A percentile compares a stretch with the other conserved stretches of the same genome.
Conservation (phyloP, 2,888 invertebrate species). For the Epistrophe grossulariae region DNA sequence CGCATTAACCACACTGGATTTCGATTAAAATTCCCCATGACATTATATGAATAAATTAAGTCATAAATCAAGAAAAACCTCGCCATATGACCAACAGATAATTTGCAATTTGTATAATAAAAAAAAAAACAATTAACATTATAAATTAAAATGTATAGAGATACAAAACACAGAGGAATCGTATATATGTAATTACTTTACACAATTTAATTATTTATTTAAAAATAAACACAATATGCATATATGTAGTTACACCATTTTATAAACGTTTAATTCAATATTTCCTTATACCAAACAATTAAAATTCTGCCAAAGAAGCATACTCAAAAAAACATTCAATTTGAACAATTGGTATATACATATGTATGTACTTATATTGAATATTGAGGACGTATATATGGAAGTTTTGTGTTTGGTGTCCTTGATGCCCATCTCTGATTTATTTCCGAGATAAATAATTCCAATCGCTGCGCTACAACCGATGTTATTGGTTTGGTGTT, state of each 20-base stretch:
- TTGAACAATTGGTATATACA: neutral
- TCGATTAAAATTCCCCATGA: neutral
- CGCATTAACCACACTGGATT: neutral
- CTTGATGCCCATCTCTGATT: neutral
- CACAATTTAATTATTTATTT: neutral
- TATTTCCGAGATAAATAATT: slow-evolving; percentile 4
- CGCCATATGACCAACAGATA: neutral
- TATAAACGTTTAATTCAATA: neutral
- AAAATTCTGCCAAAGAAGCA: neutral
- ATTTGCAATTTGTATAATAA: neutral
- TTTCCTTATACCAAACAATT: neutral
- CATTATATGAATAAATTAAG: neutral
- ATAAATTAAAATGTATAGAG: neutral
- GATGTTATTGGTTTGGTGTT: neutral
- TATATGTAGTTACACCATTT: neutral
- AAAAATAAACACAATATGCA: neutral
- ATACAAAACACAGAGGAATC: neutral
- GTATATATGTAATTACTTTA: neutral
- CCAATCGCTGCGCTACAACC: neutral
- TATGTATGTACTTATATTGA: too few species aligned
- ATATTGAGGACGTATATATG: neutral
- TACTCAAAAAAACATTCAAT: neutral
- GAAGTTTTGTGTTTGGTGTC: neutral
- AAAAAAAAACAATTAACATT: neutral
- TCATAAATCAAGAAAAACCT: neutral